A percentile compares a stretch with the other conserved stretches of the same genome.
These are phyloP conservation scores for Lacerta agilis DNA, from an alignment of 2,797 vertebrate species.

Conservation along the genomic window DNA sequence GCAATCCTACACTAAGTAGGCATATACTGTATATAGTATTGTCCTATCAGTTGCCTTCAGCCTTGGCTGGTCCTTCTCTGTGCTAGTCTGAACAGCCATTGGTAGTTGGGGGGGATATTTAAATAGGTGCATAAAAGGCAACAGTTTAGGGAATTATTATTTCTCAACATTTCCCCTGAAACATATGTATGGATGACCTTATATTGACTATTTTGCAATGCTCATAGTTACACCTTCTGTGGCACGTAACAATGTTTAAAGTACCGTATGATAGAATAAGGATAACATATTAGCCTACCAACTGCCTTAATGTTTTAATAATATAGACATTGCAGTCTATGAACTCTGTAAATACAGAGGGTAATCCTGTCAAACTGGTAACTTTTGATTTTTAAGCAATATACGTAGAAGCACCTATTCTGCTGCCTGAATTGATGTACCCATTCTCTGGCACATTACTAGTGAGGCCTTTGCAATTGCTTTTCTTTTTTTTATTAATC, in stretches of 20 bases:
- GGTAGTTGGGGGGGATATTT: neutral
- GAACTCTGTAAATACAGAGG: neutral
- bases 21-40: too few relatives aligned
- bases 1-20: neutral
- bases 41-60: neutral
- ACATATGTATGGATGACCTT: neutral
- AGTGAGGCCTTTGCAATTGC: neutral
- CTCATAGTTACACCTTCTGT: neutral
- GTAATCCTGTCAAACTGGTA: neutral
- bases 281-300: neutral
- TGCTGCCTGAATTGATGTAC: neutral
- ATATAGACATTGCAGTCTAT: neutral
- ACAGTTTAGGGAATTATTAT: neutral
- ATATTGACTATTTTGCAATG: neutral
- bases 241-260: neutral
- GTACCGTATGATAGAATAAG: neutral
- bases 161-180: neutral
- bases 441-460: slow-evolving; percentile 18
- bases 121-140: neutral
- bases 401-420: neutral
- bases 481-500: too few relatives aligned
- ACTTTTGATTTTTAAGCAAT: neutral
- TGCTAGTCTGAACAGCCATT: neutral
- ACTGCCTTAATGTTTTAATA: slow-evolving; percentile 7
- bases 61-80: neutral